phyloP scores from a whole-genome alignment of 2,113 vertebrate genomes.

The Holacanthus passer region DNA sequence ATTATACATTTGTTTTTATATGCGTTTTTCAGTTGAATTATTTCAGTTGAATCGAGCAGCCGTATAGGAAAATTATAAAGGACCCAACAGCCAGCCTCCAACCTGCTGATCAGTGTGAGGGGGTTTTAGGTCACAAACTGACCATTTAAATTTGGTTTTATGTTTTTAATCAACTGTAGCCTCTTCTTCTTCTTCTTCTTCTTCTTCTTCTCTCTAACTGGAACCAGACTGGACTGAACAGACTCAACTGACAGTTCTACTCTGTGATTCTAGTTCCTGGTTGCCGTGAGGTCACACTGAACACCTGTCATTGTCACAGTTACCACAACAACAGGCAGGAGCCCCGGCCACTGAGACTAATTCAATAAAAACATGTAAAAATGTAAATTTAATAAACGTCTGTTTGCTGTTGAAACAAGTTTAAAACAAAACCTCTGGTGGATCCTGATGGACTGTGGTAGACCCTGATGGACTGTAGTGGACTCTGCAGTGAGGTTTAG shows the following conservation, averaged over 20 bases:
- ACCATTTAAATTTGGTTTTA: neutral
- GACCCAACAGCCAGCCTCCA: too few species aligned
- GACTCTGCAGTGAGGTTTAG: neutral
- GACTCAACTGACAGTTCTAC: neutral
- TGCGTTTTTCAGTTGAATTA: too few species aligned
- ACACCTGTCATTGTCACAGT: neutral
- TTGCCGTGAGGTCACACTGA: neutral
- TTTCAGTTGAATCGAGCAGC: too few species aligned
- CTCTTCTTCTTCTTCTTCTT: neutral
- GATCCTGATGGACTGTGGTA: neutral
- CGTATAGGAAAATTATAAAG: too few species aligned
- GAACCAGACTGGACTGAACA: neutral
- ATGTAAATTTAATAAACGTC: neutral
- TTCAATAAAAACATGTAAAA: neutral
- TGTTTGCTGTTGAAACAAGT: neutral
- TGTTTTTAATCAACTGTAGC: neutral
- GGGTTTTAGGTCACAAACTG: too few species aligned
- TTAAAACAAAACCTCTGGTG: neutral
- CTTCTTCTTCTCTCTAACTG: neutral
- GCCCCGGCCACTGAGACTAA: neutral
- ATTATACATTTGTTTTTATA: too few species aligned
- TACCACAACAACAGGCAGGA: constrained; percentile 4
- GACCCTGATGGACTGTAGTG: neutral
- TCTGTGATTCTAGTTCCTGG: neutral
- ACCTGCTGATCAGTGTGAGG: neutral